These are phyloP conservation scores for Oxystoma pomonae DNA, from an alignment of 2,888 invertebrate genomes.

Conservation along the genomic window DNA sequence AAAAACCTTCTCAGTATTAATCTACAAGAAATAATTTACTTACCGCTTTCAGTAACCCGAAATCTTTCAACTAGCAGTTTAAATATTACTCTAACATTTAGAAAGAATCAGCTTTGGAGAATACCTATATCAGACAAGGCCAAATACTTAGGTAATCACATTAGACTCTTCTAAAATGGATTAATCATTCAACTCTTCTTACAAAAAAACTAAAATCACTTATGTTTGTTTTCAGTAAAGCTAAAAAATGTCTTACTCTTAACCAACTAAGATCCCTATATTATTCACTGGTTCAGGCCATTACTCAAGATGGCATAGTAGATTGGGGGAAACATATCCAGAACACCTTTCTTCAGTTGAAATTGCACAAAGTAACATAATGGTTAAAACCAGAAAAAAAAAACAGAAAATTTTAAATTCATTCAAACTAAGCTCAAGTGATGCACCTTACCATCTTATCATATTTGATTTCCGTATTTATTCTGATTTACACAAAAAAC, in stretches of 20 bases:
- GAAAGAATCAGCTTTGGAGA: neutral
- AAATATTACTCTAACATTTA: neutral
- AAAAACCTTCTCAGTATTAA: neutral
- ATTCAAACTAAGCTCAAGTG: too few relatives aligned
- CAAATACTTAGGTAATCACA: too few relatives aligned
- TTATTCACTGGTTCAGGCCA: neutral
- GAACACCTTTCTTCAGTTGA: neutral
- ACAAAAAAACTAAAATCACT: too few relatives aligned
- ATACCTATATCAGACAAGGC: too few relatives aligned
- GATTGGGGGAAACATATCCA: neutral
- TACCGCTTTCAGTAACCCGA: neutral
- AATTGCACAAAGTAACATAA: neutral
- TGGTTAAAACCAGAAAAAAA: too few relatives aligned
- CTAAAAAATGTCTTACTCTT: neutral
- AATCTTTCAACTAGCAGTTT: neutral
- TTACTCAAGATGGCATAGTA: neutral
- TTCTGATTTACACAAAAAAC: too few relatives aligned
- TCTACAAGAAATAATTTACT: neutral
- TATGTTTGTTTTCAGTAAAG: too few relatives aligned
- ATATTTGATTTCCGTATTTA: too few relatives aligned
- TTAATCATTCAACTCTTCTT: too few relatives aligned
- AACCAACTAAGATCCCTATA: neutral
- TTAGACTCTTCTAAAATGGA: too few relatives aligned
- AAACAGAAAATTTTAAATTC: too few relatives aligned
- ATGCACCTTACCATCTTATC: too few relatives aligned